These are phyloP conservation scores for Heteromormyrus szaboi DNA, from an alignment of 2,797 vertebrate species.

Conservation along the genomic window DNA sequence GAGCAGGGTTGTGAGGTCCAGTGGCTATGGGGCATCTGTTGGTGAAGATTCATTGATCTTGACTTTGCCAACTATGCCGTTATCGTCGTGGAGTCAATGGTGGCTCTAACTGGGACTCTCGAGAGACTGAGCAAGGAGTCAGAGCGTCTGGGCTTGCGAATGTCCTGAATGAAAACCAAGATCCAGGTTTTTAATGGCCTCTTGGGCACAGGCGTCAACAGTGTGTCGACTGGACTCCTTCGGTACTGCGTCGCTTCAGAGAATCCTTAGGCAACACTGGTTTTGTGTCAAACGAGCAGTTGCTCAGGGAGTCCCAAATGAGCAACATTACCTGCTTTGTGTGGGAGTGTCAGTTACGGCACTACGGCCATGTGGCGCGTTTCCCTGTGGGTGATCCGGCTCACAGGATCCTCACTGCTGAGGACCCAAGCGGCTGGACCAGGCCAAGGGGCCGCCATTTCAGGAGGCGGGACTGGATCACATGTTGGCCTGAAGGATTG, in stretches of 20 bases:
- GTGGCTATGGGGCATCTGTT: not conserved
- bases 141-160: too few relatives aligned
- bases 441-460: not conserved
- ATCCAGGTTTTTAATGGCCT: too few relatives aligned
- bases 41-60: not conserved
- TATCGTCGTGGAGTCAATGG: too few relatives aligned
- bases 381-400: not conserved
- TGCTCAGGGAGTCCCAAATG: not conserved
- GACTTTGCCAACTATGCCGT: too few relatives aligned
- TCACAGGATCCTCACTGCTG: not conserved
- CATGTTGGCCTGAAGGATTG: not conserved
- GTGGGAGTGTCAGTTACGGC: not conserved
- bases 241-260: too few relatives aligned
- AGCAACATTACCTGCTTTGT: not conserved
- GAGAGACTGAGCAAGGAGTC: too few relatives aligned
- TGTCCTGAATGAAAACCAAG: too few relatives aligned
- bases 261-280: not conserved
- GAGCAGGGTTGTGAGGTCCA: not conserved
- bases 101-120: too few relatives aligned
- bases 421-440: not conserved
- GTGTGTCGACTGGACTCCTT: too few relatives aligned
- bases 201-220: too few relatives aligned
- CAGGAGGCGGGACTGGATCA: not conserved
- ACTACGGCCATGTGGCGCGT: not conserved
- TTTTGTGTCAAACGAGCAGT: not conserved